Evolutionary conservation across 2,888 invertebrate genomes (phyloP), one percentile per base, ranked within the genome.

Genomic region (Tryphoninae sp.): DNA sequence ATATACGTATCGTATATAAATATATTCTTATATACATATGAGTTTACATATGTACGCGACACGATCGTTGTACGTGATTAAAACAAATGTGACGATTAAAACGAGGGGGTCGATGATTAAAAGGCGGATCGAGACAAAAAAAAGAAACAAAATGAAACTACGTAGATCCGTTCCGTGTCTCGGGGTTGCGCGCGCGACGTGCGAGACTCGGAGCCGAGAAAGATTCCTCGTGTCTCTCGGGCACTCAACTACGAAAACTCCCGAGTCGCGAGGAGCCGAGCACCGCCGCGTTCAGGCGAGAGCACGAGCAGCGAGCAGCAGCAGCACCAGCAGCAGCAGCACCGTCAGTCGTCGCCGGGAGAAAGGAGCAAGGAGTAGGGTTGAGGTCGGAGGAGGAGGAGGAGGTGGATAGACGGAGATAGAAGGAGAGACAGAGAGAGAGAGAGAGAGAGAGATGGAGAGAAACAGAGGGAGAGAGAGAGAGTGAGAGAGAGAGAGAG

Each of bases 221-320:
- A 82, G 83, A 80, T 80, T 77, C 80, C 82, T 82, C 82, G 80
- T 80, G 82, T 82, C 80, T 80, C 82, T 82, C 82, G 77, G 51
- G 65, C 75, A 80, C 83, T 86, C 86, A 53, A 69, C 86, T 87
- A 77, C 84, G 87, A 83, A 86, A 85, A 86, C 85, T 76, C 76
- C 40, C 67, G 72, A 71, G 73, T 53, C 59, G 51, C 53, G 69
- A 49, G 80, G 78, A 77, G 64, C 26, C 77, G 78, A 77, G 64
- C 26, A 55, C 45, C 45, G 45, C 45, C 33, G 45, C 11, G 45
- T 45, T 45, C 11, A 45, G 45, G 45, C 45, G 45, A 45, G 45
- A 45, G 45, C 45, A 45, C 45, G 45, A 51, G 65, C n/a, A 53
- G 68, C 78, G 40, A 72, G 73, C 79, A 71, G 75, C 33, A 23